A percentile compares a stretch with the other conserved stretches of the same genome.
Conservation (phyloP, 1,140 invertebrate species). For the Magallana angulata region DNA sequence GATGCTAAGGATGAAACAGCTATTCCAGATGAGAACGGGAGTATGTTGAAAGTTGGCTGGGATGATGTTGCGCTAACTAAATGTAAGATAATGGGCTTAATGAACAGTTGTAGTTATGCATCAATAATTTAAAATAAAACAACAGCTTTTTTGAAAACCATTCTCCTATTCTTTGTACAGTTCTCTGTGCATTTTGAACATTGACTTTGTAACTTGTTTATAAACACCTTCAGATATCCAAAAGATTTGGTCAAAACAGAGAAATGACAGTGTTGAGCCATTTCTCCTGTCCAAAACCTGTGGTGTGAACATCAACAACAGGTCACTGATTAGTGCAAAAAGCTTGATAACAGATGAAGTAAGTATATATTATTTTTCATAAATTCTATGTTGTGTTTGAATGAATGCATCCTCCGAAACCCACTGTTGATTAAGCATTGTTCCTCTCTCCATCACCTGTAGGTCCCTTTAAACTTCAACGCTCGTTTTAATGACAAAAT, state of each 20-base stretch:
- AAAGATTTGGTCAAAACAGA: background rate
- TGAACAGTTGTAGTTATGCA: background rate
- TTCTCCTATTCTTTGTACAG: background rate
- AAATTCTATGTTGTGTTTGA: background rate
- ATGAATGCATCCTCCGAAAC: background rate
- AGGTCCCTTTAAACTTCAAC: no score
- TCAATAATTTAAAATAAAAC: background rate
- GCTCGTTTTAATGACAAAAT: no score
- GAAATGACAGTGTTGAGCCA: constrained; percentile 9
- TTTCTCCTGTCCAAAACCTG: background rate
- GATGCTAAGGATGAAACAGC: background rate
- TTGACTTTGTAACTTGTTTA: background rate
- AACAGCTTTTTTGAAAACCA: background rate
- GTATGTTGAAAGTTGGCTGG: constrained; percentile 9
- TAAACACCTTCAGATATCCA: constrained; percentile 7
- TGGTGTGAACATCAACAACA: constrained; percentile 9
- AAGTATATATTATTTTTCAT: background rate
- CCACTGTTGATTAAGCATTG: no score
- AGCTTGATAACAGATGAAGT: constrained; percentile 11
- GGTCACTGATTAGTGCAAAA: background rate
- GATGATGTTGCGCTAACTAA: constrained; percentile 1
- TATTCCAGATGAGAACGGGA: background rate
- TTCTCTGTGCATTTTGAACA: constrained; percentile 10
- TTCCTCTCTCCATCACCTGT: no score
- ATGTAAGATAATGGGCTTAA: background rate